Evolutionary conservation across 2,888 invertebrate genomes (phyloP).

Genomic region (Lymantria dispar): DNA sequence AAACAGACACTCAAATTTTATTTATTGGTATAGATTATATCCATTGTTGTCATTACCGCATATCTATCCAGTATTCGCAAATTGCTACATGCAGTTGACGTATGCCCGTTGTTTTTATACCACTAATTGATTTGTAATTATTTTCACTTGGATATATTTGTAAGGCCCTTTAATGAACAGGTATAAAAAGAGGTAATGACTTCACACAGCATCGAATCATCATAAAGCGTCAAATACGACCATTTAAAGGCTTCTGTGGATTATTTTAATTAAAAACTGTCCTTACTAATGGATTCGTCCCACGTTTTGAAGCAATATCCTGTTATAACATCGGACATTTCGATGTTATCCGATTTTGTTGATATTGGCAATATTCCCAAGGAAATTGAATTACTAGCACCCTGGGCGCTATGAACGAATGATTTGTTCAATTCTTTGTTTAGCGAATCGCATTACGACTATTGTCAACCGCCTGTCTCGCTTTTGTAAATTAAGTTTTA

Average conservation of each 20-base stretch:
- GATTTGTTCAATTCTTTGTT: slow-evolving; percentile 7
- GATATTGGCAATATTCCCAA: slow-evolving; percentile 56
- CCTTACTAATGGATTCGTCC: slow-evolving; percentile 48
- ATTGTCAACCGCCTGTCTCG: not conserved
- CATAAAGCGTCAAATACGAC: slow-evolving; percentile 18
- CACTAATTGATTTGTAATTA: no score
- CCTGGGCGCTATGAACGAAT: slow-evolving; percentile 10
- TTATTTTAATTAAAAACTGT: slow-evolving; percentile 57
- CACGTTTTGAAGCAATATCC: slow-evolving; percentile 50
- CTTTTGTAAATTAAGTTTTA: not conserved
- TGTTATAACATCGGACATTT: slow-evolving; percentile 48
- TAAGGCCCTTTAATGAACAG: not conserved
- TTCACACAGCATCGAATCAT: slow-evolving; percentile 10
- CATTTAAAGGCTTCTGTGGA: slow-evolving; percentile 28
- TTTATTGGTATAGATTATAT: no score
- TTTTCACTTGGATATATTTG: no score
- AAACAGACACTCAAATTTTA: no score
- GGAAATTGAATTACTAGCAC: slow-evolving; percentile 53
- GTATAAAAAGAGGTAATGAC: not conserved
- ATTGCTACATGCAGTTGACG: no score
- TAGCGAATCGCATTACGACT: not conserved
- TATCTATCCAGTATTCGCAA: no score
- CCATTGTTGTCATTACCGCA: no score
- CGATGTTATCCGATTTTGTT: slow-evolving; percentile 47
- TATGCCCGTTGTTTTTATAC: no score